Evolutionary conservation across 92 coral and sea anemone species (phyloP), one percentile per base, ranked within the genome.

Genomic region (Palythoa caribaeorum): DNA sequence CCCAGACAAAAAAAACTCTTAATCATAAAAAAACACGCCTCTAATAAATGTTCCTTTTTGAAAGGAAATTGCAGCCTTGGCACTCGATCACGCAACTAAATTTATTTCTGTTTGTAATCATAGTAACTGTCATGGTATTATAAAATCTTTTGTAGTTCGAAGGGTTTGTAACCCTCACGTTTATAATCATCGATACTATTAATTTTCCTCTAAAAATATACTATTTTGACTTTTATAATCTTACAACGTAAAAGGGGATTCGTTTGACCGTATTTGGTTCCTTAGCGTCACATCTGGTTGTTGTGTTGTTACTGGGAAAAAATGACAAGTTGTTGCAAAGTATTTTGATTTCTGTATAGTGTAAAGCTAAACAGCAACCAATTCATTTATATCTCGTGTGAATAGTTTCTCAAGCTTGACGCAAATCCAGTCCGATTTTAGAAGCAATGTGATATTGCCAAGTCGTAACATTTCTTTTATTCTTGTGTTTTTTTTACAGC

Each of bases 11-110:
- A 79, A 88, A 72, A 80, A 76, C 83, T 87, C 76, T 85, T 57
- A 90, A 95, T 93, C 94, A 95, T 95, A 95, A 71, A 95, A 95
- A 95, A 94, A 95, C 92, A 9, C 73, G 71, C 80, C 83, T 87
- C 90, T 70, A 83, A 75, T 89, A 79, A 88, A 77, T 78, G 86
- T 69, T 95, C 98, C 96, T 93, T 93, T 95, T 95, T 95, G 89
- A 93, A 95, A 95, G 98, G 98, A 93, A 90, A 40, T 81, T 36
- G 81, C 65, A 76, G 73, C 83, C 77, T 78, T 79, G 76, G 83
- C 92, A 90, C 66, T 79, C 62, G 83, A 73, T 86, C 88, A 71
- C 79, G 38, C 78, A 62, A 77, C 75, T 50, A 70, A 39, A 84
- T 40, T 47, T 71, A 55, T 74, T 47, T 88, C 73, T 78, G 21